Evolutionary conservation across 1,140 invertebrate species (phyloP), one percentile per base, ranked within the genome.

Genomic region (Plutomurus gul): DNA sequence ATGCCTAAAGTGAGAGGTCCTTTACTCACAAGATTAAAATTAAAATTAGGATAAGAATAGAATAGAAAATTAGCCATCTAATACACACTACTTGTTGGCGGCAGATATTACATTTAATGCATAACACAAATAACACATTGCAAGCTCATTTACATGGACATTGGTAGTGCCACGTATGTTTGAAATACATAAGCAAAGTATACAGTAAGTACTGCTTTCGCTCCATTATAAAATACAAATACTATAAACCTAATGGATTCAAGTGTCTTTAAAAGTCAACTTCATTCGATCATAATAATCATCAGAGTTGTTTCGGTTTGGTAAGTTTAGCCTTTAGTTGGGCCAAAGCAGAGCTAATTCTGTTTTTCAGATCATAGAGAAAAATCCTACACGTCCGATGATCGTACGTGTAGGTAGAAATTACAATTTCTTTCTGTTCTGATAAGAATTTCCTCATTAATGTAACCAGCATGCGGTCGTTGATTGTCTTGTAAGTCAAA

Each of bases 371-470:
- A 65, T 65, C 56, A 65, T 16, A 65, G 56, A 65, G 56, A 65
- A 65, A 65, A 65, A 65, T 65, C 56, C 56, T 65, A 65, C 56
- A 65, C 56, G 56, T 65, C 56, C 56, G 56, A 65, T 65, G 56
- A 65, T 65, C 56, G 56, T 65, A 65, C 56, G 56, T 74, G 72
- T 74, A 74, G 72, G 72, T 76, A 76, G 75, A 76, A 76, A 56
- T 76, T 76, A 76, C 75, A 76, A 76, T 76, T 76, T 76, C 33
- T 47, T 56, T 40, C 36, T 36, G 70, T 78, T 78, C 80, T 78
- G 82, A 83, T 83, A 83, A 83, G 82, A 83, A 83, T 83, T 83
- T 83, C 77, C 82, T 83, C 82, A 83, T 83, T 83, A 83, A 83
- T 83, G 82, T 76, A 40, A 49, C 39, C 82, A 81, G 82, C 80